These are phyloP conservation scores for Piprites chloris DNA, from an alignment of 2,113 vertebrate species.

Conservation along the genomic window DNA sequence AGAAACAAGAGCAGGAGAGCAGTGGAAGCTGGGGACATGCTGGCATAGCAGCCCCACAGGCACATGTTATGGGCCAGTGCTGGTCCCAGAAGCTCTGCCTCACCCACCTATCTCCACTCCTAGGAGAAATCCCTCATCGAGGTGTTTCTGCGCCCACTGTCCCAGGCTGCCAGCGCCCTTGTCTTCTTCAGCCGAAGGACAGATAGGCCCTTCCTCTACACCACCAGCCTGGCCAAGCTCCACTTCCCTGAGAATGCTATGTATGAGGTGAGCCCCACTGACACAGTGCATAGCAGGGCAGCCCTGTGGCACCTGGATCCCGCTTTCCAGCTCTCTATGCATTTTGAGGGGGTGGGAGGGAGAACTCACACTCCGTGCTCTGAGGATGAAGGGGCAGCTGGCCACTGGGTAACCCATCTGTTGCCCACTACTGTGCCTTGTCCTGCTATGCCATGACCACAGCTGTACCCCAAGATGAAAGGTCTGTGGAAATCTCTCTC, in stretches of 20 bases:
- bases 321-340: not conserved
- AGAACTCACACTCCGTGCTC: not conserved
- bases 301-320: not conserved
- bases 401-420: not conserved
- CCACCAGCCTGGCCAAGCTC: conserved; percentile 77
- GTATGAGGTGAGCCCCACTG: conserved; percentile 76
- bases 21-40: not conserved
- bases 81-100: not conserved
- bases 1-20: not conserved
- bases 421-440: not conserved
- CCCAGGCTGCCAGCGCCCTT: conserved; percentile 70
- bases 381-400: not conserved
- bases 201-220: conserved; percentile 86
- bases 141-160: conserved; percentile 84
- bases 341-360: not conserved
- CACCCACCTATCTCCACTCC: not conserved
- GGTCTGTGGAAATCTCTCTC: not conserved
- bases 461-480: not conserved
- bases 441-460: rapidly evolving
- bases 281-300: not conserved
- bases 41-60: not conserved
- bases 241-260: conserved; percentile 55
- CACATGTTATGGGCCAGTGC: not conserved
- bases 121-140: conserved; percentile 83
- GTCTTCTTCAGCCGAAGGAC: conserved; percentile 90